Percentiles rank a stretch among this genome's conserved stretches.
Evolutionary conservation across 1,140 invertebrate species (phyloP).

Genomic region (Lordiphosa mommai): DNA sequence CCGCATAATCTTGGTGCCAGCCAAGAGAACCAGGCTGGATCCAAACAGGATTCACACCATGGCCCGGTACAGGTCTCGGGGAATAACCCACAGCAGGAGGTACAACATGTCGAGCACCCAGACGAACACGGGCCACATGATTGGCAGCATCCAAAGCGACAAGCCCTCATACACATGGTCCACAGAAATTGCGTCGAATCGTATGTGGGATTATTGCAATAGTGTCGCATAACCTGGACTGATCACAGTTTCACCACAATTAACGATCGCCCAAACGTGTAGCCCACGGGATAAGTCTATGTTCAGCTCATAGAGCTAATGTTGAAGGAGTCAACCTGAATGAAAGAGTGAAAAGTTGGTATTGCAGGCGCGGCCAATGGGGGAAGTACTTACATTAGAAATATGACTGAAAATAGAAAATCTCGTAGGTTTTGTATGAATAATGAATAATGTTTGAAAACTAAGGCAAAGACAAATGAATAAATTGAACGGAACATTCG

Average conservation of each 20-base stretch:
- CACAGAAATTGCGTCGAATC: neutral
- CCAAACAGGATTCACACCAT: conserved; percentile 18
- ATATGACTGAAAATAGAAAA: conserved; percentile 15
- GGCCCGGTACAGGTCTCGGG: conserved; percentile 17
- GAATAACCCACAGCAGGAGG: conserved; percentile 27
- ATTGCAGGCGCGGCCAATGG: no score
- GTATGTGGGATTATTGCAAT: conserved; percentile 4
- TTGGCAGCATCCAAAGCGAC: neutral
- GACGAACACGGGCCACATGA: conserved; percentile 4
- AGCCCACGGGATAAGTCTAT: conserved; percentile 12
- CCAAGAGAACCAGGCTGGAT: conserved; percentile 37
- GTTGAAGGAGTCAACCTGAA: neutral
- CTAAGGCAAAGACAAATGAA: conserved; percentile 2
- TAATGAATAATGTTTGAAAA: neutral
- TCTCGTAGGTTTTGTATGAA: neutral
- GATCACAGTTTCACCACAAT: neutral
- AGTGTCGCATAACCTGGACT: neutral
- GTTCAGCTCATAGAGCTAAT: conserved; percentile 3
- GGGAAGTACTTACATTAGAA: conserved; percentile 21
- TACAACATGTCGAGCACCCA: conserved; percentile 15
- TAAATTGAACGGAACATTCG: no score
- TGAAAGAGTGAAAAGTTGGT: neutral
- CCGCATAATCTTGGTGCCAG: conserved; percentile 14
- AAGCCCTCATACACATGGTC: conserved; percentile 12
- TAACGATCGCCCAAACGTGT: neutral